Evolutionary conservation across 37 sponge, comb jelly and placozoan species (phyloP).

Genomic region (Mnemiopsis leidyi): DNA sequence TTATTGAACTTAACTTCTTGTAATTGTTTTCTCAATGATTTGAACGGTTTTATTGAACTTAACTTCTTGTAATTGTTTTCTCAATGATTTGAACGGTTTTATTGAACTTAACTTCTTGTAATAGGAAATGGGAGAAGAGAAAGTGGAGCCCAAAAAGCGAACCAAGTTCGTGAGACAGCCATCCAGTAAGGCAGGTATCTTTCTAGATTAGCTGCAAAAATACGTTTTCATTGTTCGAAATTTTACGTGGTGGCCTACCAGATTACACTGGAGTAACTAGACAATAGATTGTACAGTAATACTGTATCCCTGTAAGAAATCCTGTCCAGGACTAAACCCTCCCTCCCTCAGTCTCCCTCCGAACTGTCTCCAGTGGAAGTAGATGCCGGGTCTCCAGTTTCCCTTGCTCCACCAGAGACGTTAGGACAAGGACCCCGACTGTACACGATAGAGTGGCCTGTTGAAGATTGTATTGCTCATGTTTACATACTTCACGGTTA

Average conservation of each 20-base stretch:
- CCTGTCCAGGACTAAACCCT: not conserved
- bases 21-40: no score
- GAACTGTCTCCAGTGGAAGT: not conserved
- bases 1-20: no score
- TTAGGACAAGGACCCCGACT: not conserved
- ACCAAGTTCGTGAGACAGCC: not conserved
- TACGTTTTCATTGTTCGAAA: no score
- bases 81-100: no score
- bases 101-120: not conserved
- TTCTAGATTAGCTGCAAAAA: no score
- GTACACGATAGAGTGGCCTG: slow-evolving; percentile 22
- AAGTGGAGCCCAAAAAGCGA: not conserved
- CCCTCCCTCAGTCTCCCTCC: not conserved
- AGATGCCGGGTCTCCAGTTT: not conserved
- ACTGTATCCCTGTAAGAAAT: no score
- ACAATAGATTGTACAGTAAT: no score
- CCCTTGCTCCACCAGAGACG: not conserved
- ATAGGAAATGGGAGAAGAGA: not conserved
- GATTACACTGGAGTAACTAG: no score
- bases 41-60: no score
- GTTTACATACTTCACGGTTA: slow-evolving; percentile 57
- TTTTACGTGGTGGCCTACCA: no score
- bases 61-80: no score
- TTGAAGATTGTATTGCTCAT: not conserved
- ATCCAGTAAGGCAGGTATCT: slow-evolving; percentile 16